Evolutionary conservation across 2,113 vertebrate genomes (phyloP), one percentile per base, ranked within the genome.

Genomic region (Smithornis capensis): DNA sequence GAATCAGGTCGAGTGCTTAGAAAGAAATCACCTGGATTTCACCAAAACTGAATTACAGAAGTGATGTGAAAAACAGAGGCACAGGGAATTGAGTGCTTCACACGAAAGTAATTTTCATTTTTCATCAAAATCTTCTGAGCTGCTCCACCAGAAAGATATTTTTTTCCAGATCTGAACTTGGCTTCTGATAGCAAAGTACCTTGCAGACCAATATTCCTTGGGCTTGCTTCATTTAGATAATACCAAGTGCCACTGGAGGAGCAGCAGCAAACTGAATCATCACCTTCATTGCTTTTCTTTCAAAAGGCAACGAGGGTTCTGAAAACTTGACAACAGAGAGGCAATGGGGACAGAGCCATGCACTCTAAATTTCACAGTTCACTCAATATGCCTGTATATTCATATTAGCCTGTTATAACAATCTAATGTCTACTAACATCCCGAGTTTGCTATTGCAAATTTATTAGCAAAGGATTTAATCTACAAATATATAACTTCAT

Each of bases 201-300:
- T 78, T 50, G 62, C 69, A 88, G 64, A 89, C 74, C 67, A 95
- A 44, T 78, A 92, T 45, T 92, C 84, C 69, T 63, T 83, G 35
- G 52, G 37, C 68, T 88, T 77, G 69, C 42, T 96, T 90, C 82
- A 77, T 88, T 93, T 82, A 67, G 64, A 40, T 84, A 94, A 94
- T 44, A 89, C 79, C 93, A 89, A 80, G 25, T 76, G 76, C 33
- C 62, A 69, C 40, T 77, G 87, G 63, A 92, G 75, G 81, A 85
- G 55, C 44, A 75, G 49, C 77, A 81, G 60, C 90, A 90, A 95
- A 95, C 31, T 76, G 80, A 94, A 82, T 71, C 64, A 89, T 37
- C 53, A 81, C 28, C 73, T 89, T 92, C 83, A 87, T 4, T 88
- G 56, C 49, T 79, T 89, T 77, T 55, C 65, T 87, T 92, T 69